Base-by-base conservation (phyloP, 1,140 invertebrate species). In the Heliothis subflexa region DNA sequence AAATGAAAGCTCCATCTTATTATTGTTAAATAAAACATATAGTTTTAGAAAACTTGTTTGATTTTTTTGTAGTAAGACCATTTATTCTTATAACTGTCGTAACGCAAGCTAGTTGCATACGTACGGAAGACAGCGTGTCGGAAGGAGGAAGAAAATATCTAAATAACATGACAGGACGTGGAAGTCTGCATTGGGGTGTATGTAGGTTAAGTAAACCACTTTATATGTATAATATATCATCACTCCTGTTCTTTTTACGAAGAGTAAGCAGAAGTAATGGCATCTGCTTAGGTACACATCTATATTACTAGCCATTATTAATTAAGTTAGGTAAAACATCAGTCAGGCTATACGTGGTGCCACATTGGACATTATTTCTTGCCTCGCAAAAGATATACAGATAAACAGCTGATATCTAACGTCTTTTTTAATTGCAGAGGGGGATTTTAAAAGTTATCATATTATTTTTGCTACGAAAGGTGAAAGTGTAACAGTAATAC, bases 401-500 rank as follows among this genome's bases (percentile, higher is more conserved):
- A 75, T 75, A 62, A 62, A 21, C 72, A 75, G 33, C 57, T 75
- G 72, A 75, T 57, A 47, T 62, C 25, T 75, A 57, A 68, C 64
- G 64, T 40, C 45, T 49, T 50, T 33, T 49, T 68, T 21, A 25
- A 18, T 64, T 45, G 52, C 14, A 64, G 2, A 45, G 14, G 1
- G 1, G 33, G 61, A 9, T 45, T 45, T 9, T 11, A 55, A 55
- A 10, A 55, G 21, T 13, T 1, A 4, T 33, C 14, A 12, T 59
- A 2, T 18, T 18, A 57, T 11, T 25, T 40, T 40, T 40, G 5
- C 33, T 40, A 40, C 5, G 33, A 40, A 40, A 5, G 33, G 33
- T 40, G 33, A 40, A 40, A 40, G 33, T 40, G 33, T 40, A 40
- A 40, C 9, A 5, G 5, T 40, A 1, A 40, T 40, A 5, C 33